Evolutionary conservation across 1,140 invertebrate species (phyloP).

Genomic region (Bombus difficillimus): DNA sequence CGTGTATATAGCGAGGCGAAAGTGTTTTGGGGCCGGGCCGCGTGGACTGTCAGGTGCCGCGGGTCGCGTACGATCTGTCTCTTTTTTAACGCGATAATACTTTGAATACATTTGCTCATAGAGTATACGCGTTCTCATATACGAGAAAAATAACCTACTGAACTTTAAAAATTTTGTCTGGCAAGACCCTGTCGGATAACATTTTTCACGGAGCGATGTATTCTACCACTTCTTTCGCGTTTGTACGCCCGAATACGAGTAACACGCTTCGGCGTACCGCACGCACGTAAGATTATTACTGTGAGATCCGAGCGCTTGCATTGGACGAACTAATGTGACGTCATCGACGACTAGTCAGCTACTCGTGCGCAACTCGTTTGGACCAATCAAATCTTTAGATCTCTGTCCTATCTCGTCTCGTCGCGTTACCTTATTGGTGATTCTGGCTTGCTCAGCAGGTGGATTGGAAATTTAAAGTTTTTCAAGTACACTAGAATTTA

Average conservation of each 20-base stretch:
- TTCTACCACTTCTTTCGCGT: conserved; percentile 18
- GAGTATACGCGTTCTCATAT: background rate
- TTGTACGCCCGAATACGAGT: conserved; percentile 51
- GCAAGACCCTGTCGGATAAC: conserved; percentile 28
- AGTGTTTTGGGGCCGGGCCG: conserved; percentile 63
- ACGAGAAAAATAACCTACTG: background rate
- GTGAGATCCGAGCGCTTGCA: conserved; percentile 6
- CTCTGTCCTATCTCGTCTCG: background rate
- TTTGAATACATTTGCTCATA: conserved; percentile 37
- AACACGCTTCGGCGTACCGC: conserved; percentile 29
- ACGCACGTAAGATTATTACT: conserved; percentile 45
- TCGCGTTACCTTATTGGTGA: conserved; percentile 17
- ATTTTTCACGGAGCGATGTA: conserved; percentile 37
- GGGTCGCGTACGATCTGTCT: conserved; percentile 38
- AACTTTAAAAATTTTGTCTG: conserved; percentile 4
- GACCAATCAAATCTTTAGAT: conserved; percentile 35
- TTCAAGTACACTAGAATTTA: background rate
- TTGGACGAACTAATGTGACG: conserved; percentile 55
- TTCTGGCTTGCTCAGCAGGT: conserved; percentile 40
- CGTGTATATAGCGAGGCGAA: conserved; percentile 60
- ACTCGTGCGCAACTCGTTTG: conserved; percentile 43
- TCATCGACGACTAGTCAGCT: conserved; percentile 18
- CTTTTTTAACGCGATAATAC: conserved; percentile 27
- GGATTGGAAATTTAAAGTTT: conserved; percentile 50
- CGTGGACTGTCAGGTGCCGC: conserved; percentile 63